These are phyloP conservation scores for Gallinago media DNA, from an alignment of 2,113 vertebrate species.

Conservation along the genomic window DNA sequence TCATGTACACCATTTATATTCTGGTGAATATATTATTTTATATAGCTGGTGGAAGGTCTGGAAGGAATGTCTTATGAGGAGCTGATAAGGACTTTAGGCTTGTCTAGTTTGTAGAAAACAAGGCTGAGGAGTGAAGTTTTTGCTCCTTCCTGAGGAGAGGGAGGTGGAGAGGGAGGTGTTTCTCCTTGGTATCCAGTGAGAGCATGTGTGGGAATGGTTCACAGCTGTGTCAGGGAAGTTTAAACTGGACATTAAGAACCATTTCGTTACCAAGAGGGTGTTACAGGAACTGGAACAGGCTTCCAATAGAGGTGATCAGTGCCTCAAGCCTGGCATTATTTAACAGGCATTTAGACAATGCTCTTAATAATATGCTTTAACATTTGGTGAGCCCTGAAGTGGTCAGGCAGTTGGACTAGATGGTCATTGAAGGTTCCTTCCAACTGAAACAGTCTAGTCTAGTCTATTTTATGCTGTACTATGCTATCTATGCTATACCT, in stretches of 20 bases:
- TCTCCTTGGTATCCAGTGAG: background rate
- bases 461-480: background rate
- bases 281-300: background rate
- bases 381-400: background rate
- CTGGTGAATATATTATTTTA: background rate
- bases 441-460: background rate
- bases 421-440: background rate
- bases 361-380: background rate
- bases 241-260: background rate
- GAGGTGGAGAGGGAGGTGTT: background rate
- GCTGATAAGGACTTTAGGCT: fast-evolving
- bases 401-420: background rate
- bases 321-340: background rate
- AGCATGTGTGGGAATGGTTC: fast-evolving
- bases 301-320: fast-evolving
- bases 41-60: background rate
- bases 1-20: background rate
- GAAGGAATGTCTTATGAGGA: background rate
- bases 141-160: background rate
- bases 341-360: background rate
- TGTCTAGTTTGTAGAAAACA: background rate
- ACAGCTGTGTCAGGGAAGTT: fast-evolving
- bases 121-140: background rate
- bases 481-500: background rate
- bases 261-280: fast-evolving